Percentiles rank a stretch among this genome's conserved stretches.
Conservation (phyloP, 2,888 invertebrate species). For the Diarsia mendica region DNA sequence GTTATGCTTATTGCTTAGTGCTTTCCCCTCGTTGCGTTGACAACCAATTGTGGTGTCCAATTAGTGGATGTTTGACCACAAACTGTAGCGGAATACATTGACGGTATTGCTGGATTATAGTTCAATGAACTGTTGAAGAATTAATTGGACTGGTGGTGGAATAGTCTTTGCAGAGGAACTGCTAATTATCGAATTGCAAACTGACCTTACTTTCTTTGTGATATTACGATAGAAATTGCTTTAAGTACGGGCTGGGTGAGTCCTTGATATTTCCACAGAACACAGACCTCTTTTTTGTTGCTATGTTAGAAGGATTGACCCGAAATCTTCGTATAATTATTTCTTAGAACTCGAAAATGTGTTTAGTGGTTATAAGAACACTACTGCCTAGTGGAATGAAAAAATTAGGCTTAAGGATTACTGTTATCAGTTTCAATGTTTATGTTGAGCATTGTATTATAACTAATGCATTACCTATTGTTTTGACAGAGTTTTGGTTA, state of each 20-base stretch:
- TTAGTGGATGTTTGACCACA: conserved; percentile 64
- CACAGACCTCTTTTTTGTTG: no score
- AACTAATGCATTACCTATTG: not conserved
- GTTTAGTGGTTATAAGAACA: no score
- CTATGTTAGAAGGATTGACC: not conserved
- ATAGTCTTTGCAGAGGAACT: no score
- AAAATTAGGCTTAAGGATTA: not conserved
- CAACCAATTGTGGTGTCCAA: conserved; percentile 69
- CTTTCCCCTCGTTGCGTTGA: conserved; percentile 43
- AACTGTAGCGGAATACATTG: conserved; percentile 53
- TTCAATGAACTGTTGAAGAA: conserved; percentile 38
- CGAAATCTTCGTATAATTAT: not conserved
- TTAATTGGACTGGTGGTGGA: conserved; percentile 10
- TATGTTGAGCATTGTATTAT: not conserved
- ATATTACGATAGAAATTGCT: not conserved
- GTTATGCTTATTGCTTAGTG: conserved; percentile 21
- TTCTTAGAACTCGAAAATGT: not conserved
- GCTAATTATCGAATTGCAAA: not conserved
- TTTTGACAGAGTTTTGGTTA: not conserved
- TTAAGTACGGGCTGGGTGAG: not conserved
- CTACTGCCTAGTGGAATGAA: no score
- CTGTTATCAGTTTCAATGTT: not conserved
- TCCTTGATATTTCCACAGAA: not conserved
- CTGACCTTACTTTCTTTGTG: not conserved
- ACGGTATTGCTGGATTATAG: conserved; percentile 28